Evolutionary conservation across 2,797 vertebrate genomes (phyloP).

Genomic region (Pseudocheirus occidentalis): DNA sequence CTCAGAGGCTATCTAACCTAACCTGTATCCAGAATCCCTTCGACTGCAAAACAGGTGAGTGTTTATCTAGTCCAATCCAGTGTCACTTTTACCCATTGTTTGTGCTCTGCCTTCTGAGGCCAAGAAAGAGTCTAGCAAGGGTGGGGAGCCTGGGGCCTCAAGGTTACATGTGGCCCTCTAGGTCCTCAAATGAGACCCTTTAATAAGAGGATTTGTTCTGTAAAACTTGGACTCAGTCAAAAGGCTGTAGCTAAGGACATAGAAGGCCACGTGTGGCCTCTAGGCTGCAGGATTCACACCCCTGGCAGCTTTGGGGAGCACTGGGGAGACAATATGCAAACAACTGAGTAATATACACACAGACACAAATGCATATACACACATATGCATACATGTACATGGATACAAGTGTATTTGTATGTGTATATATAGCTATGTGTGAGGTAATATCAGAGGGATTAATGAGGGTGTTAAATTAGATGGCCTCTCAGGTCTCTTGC

Average conservation of each 20-base stretch:
- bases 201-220: too few species aligned
- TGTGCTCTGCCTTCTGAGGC: not conserved
- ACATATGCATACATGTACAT: too few species aligned
- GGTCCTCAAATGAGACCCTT: too few species aligned
- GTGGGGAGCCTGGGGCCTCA: too few species aligned
- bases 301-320: not conserved
- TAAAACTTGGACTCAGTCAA: too few species aligned
- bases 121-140: not conserved
- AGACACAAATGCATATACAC: not conserved
- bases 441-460: not conserved
- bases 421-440: too few species aligned
- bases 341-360: not conserved
- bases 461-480: not conserved
- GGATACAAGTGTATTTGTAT: too few species aligned
- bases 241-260: too few species aligned
- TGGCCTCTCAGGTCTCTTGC: not conserved
- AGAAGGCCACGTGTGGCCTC: too few species aligned
- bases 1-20: not conserved
- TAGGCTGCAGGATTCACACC: too few species aligned
- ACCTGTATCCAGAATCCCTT: not conserved
- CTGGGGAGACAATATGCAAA: not conserved
- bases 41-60: not conserved
- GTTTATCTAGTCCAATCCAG: not conserved
- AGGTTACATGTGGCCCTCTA: too few species aligned
- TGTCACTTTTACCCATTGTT: not conserved